phyloP scores from a whole-genome alignment of 2,113 vertebrate genomes.

The Oryzias javanicus region DNA sequence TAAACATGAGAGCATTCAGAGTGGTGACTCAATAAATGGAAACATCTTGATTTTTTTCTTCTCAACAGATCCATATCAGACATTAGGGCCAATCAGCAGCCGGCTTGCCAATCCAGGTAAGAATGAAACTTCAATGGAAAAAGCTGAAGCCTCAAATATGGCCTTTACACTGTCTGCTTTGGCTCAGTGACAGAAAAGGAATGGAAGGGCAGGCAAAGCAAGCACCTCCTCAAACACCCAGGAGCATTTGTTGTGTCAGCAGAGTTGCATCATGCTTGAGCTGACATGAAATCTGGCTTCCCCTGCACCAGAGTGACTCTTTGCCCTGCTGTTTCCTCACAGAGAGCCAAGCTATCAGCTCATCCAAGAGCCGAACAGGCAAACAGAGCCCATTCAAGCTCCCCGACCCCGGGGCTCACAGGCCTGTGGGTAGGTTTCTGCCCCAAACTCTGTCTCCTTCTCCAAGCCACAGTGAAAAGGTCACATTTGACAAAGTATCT shows the following conservation, averaged over 20 bases:
- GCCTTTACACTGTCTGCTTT: conserved; percentile 75
- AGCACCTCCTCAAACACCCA: conserved; percentile 10
- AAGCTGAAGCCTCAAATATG: conserved; percentile 58
- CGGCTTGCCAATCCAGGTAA: conserved; percentile 98
- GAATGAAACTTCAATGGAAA: conserved; percentile 21
- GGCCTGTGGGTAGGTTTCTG: conserved; percentile 80
- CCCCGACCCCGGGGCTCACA: conserved; percentile 77
- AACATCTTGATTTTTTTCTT: conserved; percentile 3
- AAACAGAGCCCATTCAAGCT: conserved; percentile 76
- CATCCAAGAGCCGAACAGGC: conserved; percentile 74
- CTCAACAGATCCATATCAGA: conserved; percentile 92
- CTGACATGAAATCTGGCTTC: conserved; percentile 43
- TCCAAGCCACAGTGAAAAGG: conserved; percentile 74
- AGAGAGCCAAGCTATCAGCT: conserved; percentile 73
- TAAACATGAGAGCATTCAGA: not conserved
- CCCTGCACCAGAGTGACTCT: conserved; percentile 60
- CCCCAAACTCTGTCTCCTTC: conserved; percentile 39
- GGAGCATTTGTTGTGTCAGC: conserved; percentile 42
- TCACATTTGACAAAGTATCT: conserved; percentile 61
- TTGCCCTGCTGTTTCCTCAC: conserved; percentile 78
- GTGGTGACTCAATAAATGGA: not conserved
- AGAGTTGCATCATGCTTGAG: conserved; percentile 29
- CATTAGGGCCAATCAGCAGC: conserved; percentile 93
- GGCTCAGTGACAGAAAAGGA: conserved; percentile 28
- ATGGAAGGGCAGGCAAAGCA: conserved; percentile 14